These are phyloP conservation scores for Tetragonula carbonaria DNA, from an alignment of 2,888 invertebrate species.

Conservation along the genomic window DNA sequence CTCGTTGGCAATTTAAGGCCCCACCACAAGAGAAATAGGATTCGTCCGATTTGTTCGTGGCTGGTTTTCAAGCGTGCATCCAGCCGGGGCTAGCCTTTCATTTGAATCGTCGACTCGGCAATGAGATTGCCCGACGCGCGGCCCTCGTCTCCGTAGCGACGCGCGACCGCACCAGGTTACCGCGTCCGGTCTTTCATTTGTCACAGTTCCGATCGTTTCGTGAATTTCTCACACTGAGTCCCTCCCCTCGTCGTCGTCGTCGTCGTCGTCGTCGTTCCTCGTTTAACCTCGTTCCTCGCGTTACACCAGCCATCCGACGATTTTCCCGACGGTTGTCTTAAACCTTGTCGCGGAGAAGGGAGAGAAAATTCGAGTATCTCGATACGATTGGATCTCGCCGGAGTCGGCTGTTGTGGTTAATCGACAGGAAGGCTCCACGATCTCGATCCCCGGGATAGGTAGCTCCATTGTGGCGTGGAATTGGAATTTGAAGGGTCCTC, in stretches of 20 bases:
- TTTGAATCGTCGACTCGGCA: slow-evolving; percentile 43
- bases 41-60: slow-evolving; percentile 55
- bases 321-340: slow-evolving; percentile 23
- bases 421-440: slow-evolving; percentile 12
- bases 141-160: slow-evolving; percentile 45
- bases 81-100: slow-evolving; percentile 38
- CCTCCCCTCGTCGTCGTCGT: neutral
- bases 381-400: slow-evolving; percentile 29
- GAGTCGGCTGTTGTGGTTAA: slow-evolving; percentile 3
- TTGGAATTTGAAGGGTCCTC: slow-evolving; percentile 10
- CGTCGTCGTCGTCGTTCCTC: neutral
- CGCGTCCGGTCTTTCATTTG: slow-evolving; percentile 56
- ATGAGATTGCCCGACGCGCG: slow-evolving; percentile 59
- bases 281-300: slow-evolving; percentile 3
- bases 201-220: slow-evolving; percentile 39
- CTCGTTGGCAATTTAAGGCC: slow-evolving; percentile 66
- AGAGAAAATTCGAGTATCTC: slow-evolving; percentile 27
- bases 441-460: slow-evolving; percentile 7
- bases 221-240: no score
- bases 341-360: slow-evolving; percentile 15
- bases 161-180: slow-evolving; percentile 48
- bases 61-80: slow-evolving; percentile 6
- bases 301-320: neutral
- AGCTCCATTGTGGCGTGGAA: slow-evolving; percentile 25
- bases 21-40: slow-evolving; percentile 58